Base-by-base conservation (phyloP, 2,797 vertebrate species). In the Danio aesculapii region DNA sequence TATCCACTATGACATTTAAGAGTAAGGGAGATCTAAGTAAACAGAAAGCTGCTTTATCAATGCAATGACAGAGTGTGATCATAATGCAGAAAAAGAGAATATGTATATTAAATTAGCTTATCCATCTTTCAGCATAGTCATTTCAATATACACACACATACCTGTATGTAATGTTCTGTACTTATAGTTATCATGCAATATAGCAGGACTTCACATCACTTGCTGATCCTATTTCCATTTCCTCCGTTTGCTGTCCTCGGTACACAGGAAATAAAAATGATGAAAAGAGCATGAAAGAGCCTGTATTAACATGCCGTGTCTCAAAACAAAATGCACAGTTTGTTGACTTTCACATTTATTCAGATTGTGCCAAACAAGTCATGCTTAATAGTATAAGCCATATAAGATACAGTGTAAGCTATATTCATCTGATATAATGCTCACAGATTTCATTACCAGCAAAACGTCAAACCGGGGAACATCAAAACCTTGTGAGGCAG, bases 401-500 rank as follows among this genome's bases (percentile, higher is more conserved):
- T 79, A 14, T 62, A 52, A 44, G 30, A 30, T n/a, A n/a, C 30
- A 43, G 43, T 13, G 10, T 52, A 52, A 62, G 47, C 12, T 62
- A 30, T 47, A 63, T 84, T 86, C 16, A 72, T 63, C 71, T 79
- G 30, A 57, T 55, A 61, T 47, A 81, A 61, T 41, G 66, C 53
- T 44, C 62, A 46, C 46, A 76, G 71, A 81, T 75, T 79, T 81
- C 58, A 87, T 80, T 82, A 80, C 73, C 68, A 71, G 39, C n/a
- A 11, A 70, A 61, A 78, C 19, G 72, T 44, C 52, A 72, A 72
- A 72, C 5, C 58, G 30, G 44, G 44, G 41, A 78, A 77, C 64
- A 30, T 85, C 81, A 74, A 84, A 82, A 79, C 46, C 57, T 62
- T 73, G 63, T 62, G 73, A 86, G 55, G 82, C 76, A 77, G 82